These are phyloP conservation scores for Corapipo altera DNA, from an alignment of 2,113 vertebrate genomes.

Conservation along the genomic window DNA sequence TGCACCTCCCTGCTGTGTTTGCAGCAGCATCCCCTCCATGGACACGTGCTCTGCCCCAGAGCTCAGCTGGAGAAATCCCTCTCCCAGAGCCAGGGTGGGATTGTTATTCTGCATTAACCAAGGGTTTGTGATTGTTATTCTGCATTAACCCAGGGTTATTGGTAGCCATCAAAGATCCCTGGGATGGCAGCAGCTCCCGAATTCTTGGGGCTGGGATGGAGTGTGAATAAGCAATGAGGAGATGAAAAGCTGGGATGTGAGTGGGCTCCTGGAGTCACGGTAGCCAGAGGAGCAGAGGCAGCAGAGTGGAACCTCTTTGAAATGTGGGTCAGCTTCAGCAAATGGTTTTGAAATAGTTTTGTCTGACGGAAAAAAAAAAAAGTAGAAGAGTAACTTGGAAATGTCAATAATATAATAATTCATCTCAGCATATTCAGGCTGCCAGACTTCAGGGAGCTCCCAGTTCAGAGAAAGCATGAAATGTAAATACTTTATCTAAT, in stretches of 20 bases:
- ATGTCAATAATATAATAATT: not conserved
- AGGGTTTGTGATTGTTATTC: not conserved
- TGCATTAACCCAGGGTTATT: not conserved
- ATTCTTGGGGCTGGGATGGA: not conserved
- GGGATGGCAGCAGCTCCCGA: not conserved
- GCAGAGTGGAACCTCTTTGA: not conserved
- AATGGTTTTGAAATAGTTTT: not conserved
- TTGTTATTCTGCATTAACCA: not conserved
- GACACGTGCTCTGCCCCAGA: not conserved
- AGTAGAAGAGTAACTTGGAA: not conserved
- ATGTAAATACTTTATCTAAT: not conserved
- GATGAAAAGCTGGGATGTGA: not conserved
- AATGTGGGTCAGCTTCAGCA: not conserved
- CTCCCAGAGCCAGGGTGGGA: rapidly evolving
- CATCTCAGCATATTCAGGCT: not conserved
- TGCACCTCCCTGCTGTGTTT: rapidly evolving
- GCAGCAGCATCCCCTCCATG: rapidly evolving
- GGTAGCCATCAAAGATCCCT: not conserved
- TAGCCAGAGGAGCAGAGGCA: not conserved
- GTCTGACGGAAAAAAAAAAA: not conserved
- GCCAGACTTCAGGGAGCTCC: not conserved
- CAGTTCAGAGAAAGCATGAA: conserved; percentile 26
- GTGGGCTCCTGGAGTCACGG: not conserved
- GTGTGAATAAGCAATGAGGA: not conserved
- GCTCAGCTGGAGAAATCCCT: not conserved